Conservation (phyloP, 2,797 vertebrate genomes). For the Esox masquinongy region DNA sequence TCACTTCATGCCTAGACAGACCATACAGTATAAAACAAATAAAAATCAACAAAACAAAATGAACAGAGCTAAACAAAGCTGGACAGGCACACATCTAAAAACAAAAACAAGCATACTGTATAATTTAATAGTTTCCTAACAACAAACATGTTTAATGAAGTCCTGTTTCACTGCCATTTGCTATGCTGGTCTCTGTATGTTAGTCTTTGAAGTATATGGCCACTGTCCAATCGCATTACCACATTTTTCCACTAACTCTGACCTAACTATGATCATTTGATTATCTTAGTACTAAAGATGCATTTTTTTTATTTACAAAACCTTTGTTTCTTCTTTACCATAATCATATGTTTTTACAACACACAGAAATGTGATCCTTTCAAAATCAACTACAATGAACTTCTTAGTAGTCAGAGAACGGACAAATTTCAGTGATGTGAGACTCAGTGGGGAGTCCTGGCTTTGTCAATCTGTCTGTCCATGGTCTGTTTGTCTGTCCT, state of each 20-base stretch:
- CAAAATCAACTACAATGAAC: conserved; percentile 16
- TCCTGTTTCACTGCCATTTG: conserved; percentile 8
- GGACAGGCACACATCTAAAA: conserved; percentile 46
- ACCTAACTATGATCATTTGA: conserved; percentile 14
- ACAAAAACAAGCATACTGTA: conserved; percentile 20
- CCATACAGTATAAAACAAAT: conserved; percentile 47
- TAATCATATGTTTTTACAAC: background rate
- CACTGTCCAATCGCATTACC: conserved; percentile 3
- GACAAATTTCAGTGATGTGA: conserved; percentile 23
- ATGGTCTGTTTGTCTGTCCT: conserved; percentile 21
- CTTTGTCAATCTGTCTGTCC: conserved; percentile 24
- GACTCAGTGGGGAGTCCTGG: conserved; percentile 10
- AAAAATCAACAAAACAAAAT: conserved; percentile 23
- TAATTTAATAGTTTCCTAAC: conserved; percentile 22
- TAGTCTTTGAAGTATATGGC: conserved; percentile 5
- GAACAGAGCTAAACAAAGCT: conserved; percentile 14
- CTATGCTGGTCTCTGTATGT: conserved; percentile 10
- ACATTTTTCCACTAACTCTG: conserved; percentile 5
- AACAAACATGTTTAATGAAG: background rate
- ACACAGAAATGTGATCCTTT: conserved; percentile 11
- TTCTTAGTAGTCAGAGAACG: conserved; percentile 8
- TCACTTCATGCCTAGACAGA: conserved; percentile 40
- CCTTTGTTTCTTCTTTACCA: background rate
- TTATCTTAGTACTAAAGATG: conserved; percentile 14
- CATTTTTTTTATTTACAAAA: conserved; percentile 16